These are phyloP conservation scores for Spisula subtruncata DNA, from an alignment of 2,888 invertebrate species.

Conservation along the genomic window DNA sequence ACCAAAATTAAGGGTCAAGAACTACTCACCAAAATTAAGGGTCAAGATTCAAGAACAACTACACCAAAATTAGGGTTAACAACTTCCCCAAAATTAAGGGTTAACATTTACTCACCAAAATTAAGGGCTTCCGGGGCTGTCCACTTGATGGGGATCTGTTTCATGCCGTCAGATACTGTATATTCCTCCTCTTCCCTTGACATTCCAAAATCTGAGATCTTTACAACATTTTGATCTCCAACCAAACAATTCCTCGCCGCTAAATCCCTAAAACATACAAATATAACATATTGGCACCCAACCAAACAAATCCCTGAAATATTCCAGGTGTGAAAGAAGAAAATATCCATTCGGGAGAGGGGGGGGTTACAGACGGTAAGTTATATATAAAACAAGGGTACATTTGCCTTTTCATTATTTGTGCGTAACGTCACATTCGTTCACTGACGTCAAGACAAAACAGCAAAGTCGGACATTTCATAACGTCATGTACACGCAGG, in stretches of 20 bases:
- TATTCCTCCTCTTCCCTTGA: slow-evolving; percentile 98
- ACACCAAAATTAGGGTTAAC: not conserved
- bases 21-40: not conserved
- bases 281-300: no score
- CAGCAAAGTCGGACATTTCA: no score
- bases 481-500: no score
- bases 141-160: slow-evolving; percentile 99
- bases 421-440: no score
- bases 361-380: no score
- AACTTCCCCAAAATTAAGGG: not conserved
- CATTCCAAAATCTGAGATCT: slow-evolving; percentile 99
- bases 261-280: slow-evolving; percentile 91
- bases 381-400: no score
- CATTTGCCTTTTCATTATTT: no score
- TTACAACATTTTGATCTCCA: slow-evolving; percentile 93
- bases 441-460: no score
- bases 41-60: no score
- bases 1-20: not conserved
- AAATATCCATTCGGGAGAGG: no score
- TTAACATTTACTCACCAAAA: slow-evolving; percentile 89
- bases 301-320: no score
- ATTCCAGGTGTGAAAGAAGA: no score
- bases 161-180: slow-evolving; percentile 98
- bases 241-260: slow-evolving; percentile 98
- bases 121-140: slow-evolving; percentile 98